Base-by-base conservation (phyloP, 2,113 vertebrate species). In the Recurvirostra avosetta region DNA sequence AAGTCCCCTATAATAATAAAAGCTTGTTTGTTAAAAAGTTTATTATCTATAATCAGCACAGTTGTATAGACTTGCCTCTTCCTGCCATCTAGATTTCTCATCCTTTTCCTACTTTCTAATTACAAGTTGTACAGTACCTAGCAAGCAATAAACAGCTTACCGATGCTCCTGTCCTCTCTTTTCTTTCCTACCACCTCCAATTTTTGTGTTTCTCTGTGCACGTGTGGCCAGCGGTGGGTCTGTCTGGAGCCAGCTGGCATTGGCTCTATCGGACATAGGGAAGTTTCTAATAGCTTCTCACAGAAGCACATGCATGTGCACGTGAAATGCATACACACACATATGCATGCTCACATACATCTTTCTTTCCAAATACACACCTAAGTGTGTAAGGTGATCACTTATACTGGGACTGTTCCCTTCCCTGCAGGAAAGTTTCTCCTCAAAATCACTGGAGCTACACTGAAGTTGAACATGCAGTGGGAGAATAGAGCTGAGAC, bases 181-280 rank as follows among this genome's bases (percentile, higher is more conserved):
- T 78, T 52, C 34, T 77, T 76, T 90, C 53, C 15, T 8, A 23
- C 1, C 32, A 1, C 1, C 38, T 68, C n/a, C 15, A 68, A 3
- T 40, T 71, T 89, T 77, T 90, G 6, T 12, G 21, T 74, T 70
- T 73, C 13, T 86, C 30, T 68, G 9, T 32, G 11, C 2, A 17
- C 1, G 0, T 77, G 9, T 45, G 45, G 25, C 15, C 41, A 26
- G 26, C 2, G 3, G 9, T 20, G 30, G 3, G 16, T 55, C 41
- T 23, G 4, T 26, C 56, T 47, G 38, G 27, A 73, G 30, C 16
- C 11, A 4, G 10, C 9, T 36, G 43, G 16, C 20, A 14, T 16
- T 19, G 53, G 21, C 14, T 78, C 18, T 50, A 4, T 45, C 4
- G 1, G n/a, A 53, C 15, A 14, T 0, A 18, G 14, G 8, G 4